Conservation (phyloP, 64 coral and sea anemone genomes). For the Platygyra sinensis region DNA sequence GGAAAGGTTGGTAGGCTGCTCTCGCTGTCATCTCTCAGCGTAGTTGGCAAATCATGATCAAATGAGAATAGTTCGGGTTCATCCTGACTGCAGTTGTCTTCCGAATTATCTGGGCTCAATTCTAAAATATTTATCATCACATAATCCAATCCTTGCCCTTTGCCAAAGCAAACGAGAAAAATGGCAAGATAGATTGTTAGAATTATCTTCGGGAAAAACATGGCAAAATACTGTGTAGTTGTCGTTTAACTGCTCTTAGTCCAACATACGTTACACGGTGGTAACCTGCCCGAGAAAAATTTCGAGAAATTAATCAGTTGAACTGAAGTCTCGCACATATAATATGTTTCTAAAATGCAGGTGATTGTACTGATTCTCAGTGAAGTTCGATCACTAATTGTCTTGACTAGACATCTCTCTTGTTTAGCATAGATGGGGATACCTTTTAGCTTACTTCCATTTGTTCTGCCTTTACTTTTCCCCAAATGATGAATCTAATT, state of each 20-base stretch:
- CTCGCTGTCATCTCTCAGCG: neutral
- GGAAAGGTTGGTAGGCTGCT: neutral
- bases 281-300: no score
- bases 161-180: neutral
- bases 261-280: neutral
- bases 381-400: neutral
- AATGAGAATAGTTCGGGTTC: neutral
- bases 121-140: constrained; percentile 9
- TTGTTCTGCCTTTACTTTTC: no score
- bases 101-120: neutral
- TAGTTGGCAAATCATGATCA: neutral
- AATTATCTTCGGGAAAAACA: neutral
- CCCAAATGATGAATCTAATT: no score
- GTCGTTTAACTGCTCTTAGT: neutral
- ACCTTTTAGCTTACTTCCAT: no score
- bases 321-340: neutral
- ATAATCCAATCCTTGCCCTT: neutral
- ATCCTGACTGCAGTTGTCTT: no score
- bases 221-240: neutral
- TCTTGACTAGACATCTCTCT: no score
- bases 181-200: neutral
- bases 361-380: neutral
- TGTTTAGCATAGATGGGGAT: no score
- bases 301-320: neutral
- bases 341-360: neutral